Evolutionary conservation across 2,113 vertebrate species (phyloP).

Genomic region (Rutilus rutilus): DNA sequence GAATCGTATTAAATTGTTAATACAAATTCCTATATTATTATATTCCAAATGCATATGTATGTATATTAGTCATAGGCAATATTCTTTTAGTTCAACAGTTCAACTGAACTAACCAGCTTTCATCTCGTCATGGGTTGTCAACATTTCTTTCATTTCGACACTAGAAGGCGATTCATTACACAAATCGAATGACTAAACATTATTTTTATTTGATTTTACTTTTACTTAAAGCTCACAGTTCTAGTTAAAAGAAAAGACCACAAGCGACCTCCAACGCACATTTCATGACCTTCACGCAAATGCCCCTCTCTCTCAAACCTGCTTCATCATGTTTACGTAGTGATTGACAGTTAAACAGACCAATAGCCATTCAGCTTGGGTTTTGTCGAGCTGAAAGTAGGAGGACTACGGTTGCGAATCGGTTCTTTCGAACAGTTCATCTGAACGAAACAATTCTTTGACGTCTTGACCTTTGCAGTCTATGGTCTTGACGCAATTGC

Average conservation of each 20-base stretch:
- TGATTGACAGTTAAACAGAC: slow-evolving; percentile 36
- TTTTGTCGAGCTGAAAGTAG: slow-evolving; percentile 17
- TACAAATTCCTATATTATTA: not conserved
- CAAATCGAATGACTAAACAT: not conserved
- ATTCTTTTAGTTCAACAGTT: too few relatives aligned
- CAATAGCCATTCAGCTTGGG: slow-evolving; percentile 22
- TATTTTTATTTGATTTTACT: not conserved
- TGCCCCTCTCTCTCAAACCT: not conserved
- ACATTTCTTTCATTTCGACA: not conserved
- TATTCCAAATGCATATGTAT: too few relatives aligned
- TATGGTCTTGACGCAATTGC: not conserved
- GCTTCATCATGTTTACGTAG: not conserved
- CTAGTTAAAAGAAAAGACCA: not conserved
- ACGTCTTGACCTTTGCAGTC: not conserved
- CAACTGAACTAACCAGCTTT: not conserved
- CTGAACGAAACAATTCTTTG: not conserved
- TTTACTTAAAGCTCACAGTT: not conserved
- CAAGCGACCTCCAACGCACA: not conserved
- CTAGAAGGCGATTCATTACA: not conserved
- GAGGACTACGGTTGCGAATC: not conserved
- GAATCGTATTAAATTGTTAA: not conserved
- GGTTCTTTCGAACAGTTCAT: slow-evolving; percentile 5
- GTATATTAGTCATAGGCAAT: too few relatives aligned
- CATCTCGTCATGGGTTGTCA: not conserved
- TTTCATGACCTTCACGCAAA: slow-evolving; percentile 7